These are phyloP conservation scores for Melopsittacus undulatus DNA, from an alignment of 2,797 vertebrate species.

Conservation along the genomic window DNA sequence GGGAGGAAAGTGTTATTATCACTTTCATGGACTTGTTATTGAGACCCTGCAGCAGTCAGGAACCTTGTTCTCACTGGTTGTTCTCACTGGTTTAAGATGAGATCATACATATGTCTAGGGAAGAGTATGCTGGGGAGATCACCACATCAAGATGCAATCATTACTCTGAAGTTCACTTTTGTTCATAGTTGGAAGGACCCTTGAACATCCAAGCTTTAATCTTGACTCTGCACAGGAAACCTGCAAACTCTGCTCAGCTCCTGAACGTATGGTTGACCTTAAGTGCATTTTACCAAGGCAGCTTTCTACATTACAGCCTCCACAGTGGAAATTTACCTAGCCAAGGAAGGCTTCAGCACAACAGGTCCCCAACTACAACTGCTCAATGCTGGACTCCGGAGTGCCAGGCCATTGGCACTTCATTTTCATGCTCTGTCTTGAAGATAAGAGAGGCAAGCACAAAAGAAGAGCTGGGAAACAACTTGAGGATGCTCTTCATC, in stretches of 20 bases:
- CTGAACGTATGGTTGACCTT: not conserved
- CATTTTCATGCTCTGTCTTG: not conserved
- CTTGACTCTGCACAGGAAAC: not conserved
- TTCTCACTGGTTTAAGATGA: not conserved
- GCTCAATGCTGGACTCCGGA: not conserved
- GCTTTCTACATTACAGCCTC: not conserved
- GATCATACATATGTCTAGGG: not conserved
- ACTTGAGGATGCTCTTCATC: not conserved
- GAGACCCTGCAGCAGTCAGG: not conserved
- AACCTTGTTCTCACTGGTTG: not conserved
- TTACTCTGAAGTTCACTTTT: not conserved
- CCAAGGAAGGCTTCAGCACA: not conserved
- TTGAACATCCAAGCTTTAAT: fast-evolving
- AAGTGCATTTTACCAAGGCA: not conserved
- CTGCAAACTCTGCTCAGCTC: not conserved
- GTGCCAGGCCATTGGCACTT: not conserved
- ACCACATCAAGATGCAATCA: not conserved
- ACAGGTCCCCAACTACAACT: fast-evolving
- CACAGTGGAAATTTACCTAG: not conserved
- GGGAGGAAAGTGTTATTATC: not conserved
- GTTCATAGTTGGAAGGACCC: not conserved
- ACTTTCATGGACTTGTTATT: not conserved
- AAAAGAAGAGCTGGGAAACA: not conserved
- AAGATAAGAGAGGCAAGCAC: not conserved
- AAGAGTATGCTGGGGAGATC: not conserved